These are phyloP conservation scores for Ophion obscuratus DNA, from an alignment of 2,888 invertebrate genomes.

Conservation along the genomic window DNA sequence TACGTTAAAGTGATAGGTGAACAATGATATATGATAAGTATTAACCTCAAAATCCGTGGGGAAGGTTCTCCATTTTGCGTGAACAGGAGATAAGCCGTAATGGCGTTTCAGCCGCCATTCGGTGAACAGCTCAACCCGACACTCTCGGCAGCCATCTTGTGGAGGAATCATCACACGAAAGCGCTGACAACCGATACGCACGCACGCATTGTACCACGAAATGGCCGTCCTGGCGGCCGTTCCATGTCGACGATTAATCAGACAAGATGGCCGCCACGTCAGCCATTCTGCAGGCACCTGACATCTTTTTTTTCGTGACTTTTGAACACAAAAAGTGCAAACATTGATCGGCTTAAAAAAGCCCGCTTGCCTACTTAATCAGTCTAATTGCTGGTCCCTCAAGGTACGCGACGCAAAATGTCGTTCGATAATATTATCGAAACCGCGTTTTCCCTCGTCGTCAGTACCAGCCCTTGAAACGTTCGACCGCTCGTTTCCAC, in stretches of 20 bases:
- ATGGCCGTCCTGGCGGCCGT: neutral
- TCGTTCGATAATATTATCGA: conserved; percentile 2
- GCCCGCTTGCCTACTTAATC: neutral
- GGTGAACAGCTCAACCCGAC: no score
- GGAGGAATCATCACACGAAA: neutral
- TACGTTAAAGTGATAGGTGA: no score
- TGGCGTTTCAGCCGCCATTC: no score
- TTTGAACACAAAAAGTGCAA: neutral
- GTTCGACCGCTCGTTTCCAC: conserved; percentile 86
- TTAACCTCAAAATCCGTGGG: no score
- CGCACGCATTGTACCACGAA: neutral
- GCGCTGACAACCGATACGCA: no score
- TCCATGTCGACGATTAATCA: neutral
- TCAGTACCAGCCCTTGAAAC: conserved; percentile 87
- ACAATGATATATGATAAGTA: no score
- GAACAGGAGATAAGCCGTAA: no score
- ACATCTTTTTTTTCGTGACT: neutral
- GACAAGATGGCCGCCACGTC: neutral
- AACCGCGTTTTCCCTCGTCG: conserved; percentile 3
- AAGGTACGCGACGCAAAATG: conserved; percentile 30
- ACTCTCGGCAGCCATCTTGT: no score
- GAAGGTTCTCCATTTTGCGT: no score
- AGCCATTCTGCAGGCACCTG: no score
- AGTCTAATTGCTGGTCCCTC: conserved; percentile 31
- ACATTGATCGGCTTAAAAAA: neutral